Base-by-base conservation (phyloP, 2,888 invertebrate species). In the Nephrotoma appendiculata region DNA sequence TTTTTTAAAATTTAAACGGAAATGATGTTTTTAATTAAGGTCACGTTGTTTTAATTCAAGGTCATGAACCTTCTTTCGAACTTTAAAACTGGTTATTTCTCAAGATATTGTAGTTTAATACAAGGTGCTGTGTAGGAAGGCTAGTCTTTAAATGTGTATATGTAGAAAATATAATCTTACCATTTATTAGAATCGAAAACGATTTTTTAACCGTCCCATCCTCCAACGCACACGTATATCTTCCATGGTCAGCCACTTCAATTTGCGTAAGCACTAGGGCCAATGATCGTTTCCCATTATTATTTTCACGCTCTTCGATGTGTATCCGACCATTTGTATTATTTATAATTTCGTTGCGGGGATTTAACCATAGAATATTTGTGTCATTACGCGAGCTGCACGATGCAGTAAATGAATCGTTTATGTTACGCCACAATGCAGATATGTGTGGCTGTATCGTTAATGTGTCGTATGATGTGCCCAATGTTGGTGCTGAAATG, bases 191-290 rank as follows among this genome's bases (percentile, higher is more conserved):
- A 90, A 92, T 90, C 88, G 91, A 90, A 88, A 91, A 91, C 83
- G 90, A 89, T 89, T 90, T 91, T 88, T 88, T 89, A 44, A 89
- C 88, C 45, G 90, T 89, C 83, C 89, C 89, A 83, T 88, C 89
- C 45, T 90, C 90, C 31, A 90, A 90, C 86, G 91, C 90, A 89
- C 93, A 93, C 41, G 90, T 90, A 91, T 93, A 93, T 87, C 91
- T 91, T 85, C 93, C 93, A 88, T 91, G 91, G 89, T 93, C 93
- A 87, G 91, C 90, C 88, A 90, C 89, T 85, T 90, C 89, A 88
- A 92, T 92, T 88, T 91, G 92, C 88, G 92, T 91, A 88, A 93
- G 92, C 87, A 93, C 91, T 87, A 93, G 90, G 88, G 92, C 91
- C 88, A 91, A 89, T 89, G 92, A 90, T 84, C 90, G 92, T 90